Percentiles rank a stretch among this genome's conserved stretches.
These are phyloP conservation scores for Scarus forsteni DNA, from an alignment of 2,797 vertebrate species.

Conservation along the genomic window DNA sequence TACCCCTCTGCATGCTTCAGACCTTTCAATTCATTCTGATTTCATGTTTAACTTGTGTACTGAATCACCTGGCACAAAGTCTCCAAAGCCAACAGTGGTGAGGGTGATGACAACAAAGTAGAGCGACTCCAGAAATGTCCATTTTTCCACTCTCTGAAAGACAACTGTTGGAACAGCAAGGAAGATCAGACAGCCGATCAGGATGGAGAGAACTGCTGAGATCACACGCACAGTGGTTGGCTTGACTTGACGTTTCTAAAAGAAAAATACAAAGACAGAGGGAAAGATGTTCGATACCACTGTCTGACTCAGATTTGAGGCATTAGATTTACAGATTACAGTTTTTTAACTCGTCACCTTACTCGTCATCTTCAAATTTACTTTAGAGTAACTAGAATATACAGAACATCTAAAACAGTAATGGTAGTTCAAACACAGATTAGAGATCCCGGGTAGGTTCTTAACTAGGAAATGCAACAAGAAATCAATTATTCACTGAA, in stretches of 20 bases:
- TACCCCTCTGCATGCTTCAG: no score
- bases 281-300: no score
- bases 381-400: no score
- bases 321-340: neutral
- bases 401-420: no score
- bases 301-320: constrained; percentile 6
- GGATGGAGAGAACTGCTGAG: constrained; percentile 91
- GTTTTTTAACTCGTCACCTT: no score
- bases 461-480: neutral
- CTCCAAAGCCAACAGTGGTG: constrained; percentile 94
- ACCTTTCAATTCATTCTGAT: no score
- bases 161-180: constrained; percentile 89
- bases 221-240: constrained; percentile 88
- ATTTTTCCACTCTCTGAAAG: constrained; percentile 89
- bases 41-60: no score
- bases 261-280: constrained; percentile 12
- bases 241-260: constrained; percentile 88
- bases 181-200: constrained; percentile 92
- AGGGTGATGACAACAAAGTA: constrained; percentile 95
- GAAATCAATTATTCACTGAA: neutral
- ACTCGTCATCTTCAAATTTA: no score
- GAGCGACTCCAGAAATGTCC: constrained; percentile 89
- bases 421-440: neutral
- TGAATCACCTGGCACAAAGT: constrained; percentile 88
- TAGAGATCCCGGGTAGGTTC: neutral